Base-by-base conservation (phyloP, 2,888 invertebrate genomes). In the Tenthredo amoena region DNA sequence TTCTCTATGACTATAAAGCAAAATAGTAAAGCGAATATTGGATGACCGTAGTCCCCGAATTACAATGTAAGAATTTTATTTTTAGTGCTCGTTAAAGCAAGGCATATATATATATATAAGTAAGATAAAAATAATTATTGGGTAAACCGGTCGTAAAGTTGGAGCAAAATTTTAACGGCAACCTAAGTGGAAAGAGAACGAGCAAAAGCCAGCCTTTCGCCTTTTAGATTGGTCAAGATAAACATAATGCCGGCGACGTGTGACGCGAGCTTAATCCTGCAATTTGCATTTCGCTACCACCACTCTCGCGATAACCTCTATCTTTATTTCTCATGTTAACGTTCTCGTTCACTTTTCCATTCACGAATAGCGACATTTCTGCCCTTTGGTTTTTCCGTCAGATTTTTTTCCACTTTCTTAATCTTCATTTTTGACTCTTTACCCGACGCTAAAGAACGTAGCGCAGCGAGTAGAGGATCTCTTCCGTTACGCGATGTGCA, bases 71-170 rank as follows among this genome's bases (percentile, higher is more conserved):
- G 85, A 68, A 85, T 77, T 85, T 79, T 26, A 79, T 79, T 65
- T 85, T 85, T 65, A 85, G 62, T 76, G 77, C 85, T 50, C 85
- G 85, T 85, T 47, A 85, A 85, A 85, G 40, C 37, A 43, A 21
- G 55, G 37, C 34, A 55, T 68, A 26, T 26, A 47, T 62, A 47
- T 21, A 55, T 68, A 26, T 26, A 47, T 62, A 47, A 37, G 26
- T 37, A 43, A 76, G 76, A 74, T 74, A 79, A 85, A 81, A 85
- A 85, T 79, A 85, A 85, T 81, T 81, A 81, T 81, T 37, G 81
- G 81, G 34, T 26, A 81, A 81, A 21, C 81, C 62, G 81, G 12
- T 77, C 81, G 81, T 81, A 81, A 81, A 81, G 81, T 21, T 62
- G n/a, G 0, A 37, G 21, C 40, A 58, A 81, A 81, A 62, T 31